Conservation (phyloP, 2,888 invertebrate genomes). For the Aricia artaxerxes region DNA sequence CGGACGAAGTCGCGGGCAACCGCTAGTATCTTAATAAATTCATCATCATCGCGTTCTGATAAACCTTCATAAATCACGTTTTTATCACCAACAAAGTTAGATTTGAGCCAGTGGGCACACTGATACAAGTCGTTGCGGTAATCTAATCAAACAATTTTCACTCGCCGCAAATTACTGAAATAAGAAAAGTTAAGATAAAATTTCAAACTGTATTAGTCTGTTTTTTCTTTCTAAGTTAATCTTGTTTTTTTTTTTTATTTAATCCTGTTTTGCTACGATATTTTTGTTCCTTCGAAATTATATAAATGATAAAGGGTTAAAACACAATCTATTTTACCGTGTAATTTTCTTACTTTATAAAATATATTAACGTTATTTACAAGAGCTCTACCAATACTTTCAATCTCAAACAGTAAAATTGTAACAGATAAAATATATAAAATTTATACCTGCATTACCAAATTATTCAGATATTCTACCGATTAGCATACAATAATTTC, state of each 20-base stretch:
- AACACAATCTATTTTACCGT: neutral
- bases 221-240: neutral
- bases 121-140: neutral
- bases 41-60: too few species aligned
- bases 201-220: neutral
- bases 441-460: too few species aligned
- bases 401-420: too few species aligned
- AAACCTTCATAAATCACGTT: slow-evolving; percentile 3
- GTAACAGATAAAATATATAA: too few species aligned
- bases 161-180: slow-evolving; percentile 7
- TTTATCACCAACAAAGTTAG: slow-evolving; percentile 24
- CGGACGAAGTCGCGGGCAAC: too few species aligned
- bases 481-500: too few species aligned
- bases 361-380: too few species aligned
- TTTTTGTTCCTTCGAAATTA: neutral
- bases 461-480: too few species aligned
- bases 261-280: slow-evolving; percentile 24
- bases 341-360: too few species aligned
- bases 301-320: neutral
- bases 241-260: neutral
- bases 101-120: slow-evolving; percentile 6
- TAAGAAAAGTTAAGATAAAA: slow-evolving; percentile 25
- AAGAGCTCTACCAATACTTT: too few species aligned
- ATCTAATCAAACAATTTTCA: slow-evolving; percentile 21
- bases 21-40: too few species aligned